Base-by-base conservation (phyloP, 1,140 invertebrate species). In the Drosophila sulfurigaster region DNA sequence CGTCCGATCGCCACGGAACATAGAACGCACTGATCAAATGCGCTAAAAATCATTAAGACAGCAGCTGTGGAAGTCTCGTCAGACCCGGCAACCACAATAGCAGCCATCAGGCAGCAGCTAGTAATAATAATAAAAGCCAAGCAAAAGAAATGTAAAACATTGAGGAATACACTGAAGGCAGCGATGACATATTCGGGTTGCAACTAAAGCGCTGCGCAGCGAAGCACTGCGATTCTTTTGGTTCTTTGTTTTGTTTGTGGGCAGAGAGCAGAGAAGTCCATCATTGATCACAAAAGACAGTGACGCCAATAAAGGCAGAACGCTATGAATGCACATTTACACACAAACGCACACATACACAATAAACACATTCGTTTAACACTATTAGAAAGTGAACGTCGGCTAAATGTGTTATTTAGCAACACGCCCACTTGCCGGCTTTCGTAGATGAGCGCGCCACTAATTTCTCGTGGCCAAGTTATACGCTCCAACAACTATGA, bases 11-110 rank as follows among this genome's bases (percentile, higher is more conserved):
- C 58, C 43, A 20, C 70, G 64, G 72, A 48, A 60, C 45, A 62
- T 73, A 80, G 69, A 80, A 80, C 64, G 57, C 38, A 80, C 78
- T 80, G 74, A 78, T 66, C 32, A 66, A 67, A 59, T 60, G 35
- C 32, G 46, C 60, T 57, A 51, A 30, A 54, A 70, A 62, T 16
- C 52, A 71, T 35, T 41, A 49, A 59, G 30, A 30, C 43, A 71
- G 68, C 56, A 35, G 57, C 51, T 65, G 62, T 65, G 48, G 49
- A 51, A 64, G 60, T 32, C 32, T 5, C 41, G 56, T 8, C 41
- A 43, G 41, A 43, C 41, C 41, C n/a, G n/a, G 11, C 60, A 66
- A 49, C 13, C 41, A 41, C 71, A 58, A 52, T 43, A 48, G 16
- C 52, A 30, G 16, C 57, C 56, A 69, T 5, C 6, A 32, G 32